Evolutionary conservation across 1,140 invertebrate species (phyloP).

Genomic region (Capitella teleta): DNA sequence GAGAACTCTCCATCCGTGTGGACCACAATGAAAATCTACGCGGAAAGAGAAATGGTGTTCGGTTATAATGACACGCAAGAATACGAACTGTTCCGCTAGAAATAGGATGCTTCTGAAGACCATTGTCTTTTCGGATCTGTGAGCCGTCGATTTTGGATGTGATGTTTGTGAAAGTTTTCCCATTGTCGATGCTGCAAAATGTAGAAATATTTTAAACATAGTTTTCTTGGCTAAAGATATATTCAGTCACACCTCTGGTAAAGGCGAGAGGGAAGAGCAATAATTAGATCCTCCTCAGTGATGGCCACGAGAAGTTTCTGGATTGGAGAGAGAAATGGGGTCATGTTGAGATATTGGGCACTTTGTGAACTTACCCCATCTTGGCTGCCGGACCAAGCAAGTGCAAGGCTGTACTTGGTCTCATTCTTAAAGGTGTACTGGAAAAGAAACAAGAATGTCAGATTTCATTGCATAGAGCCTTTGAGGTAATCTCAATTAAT

Average conservation of each 20-base stretch:
- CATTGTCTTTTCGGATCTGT: slow-evolving; percentile 19
- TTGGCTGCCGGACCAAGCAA: slow-evolving; percentile 20
- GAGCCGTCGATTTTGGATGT: slow-evolving; percentile 7
- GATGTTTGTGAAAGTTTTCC: slow-evolving; percentile 17
- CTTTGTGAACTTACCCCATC: slow-evolving; percentile 11
- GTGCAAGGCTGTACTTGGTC: slow-evolving; percentile 18
- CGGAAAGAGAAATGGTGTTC: neutral
- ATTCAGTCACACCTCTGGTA: neutral
- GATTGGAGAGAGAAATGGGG: neutral
- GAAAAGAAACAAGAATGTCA: slow-evolving; percentile 11
- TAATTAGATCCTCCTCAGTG: neutral
- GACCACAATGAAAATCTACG: slow-evolving; percentile 19
- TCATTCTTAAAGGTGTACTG: slow-evolving; percentile 21
- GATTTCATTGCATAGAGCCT: too few relatives aligned
- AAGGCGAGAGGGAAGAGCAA: neutral
- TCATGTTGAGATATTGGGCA: neutral
- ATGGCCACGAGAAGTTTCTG: slow-evolving; percentile 1
- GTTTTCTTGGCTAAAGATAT: too few relatives aligned
- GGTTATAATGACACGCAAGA: neutral
- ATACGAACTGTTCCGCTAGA: slow-evolving; percentile 1
- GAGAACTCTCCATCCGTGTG: slow-evolving; percentile 9
- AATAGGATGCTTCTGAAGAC: slow-evolving; percentile 21
- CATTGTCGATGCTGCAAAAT: slow-evolving; percentile 19
- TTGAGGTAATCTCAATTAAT: too few relatives aligned
- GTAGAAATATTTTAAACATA: slow-evolving; percentile 3